A percentile compares a stretch with the other conserved stretches of the same genome.
Conservation (phyloP, 2,113 vertebrate genomes). For the Choloepus hoffmanni region DNA sequence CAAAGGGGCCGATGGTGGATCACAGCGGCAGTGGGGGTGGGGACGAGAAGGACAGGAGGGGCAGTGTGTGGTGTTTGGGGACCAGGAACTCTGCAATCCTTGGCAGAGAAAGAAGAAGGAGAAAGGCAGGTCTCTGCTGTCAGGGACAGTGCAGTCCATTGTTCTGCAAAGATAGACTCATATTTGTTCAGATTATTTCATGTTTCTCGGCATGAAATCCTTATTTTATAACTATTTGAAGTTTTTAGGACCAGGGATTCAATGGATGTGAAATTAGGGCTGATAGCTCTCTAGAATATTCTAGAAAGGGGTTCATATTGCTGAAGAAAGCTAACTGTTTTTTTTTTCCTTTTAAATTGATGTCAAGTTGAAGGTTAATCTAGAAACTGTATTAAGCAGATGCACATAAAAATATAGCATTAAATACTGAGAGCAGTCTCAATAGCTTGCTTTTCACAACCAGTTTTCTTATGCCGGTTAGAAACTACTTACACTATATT, state of each 20-base stretch:
- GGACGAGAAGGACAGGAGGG: background rate
- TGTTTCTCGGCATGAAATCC: background rate
- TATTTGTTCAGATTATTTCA: background rate
- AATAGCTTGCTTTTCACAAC: background rate
- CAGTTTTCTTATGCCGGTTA: background rate
- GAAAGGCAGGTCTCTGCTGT: background rate
- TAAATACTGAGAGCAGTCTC: background rate
- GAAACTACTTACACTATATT: background rate
- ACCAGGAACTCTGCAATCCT: background rate
- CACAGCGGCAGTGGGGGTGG: background rate
- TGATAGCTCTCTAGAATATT: background rate
- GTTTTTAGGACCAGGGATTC: background rate
- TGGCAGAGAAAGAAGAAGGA: background rate
- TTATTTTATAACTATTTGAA: background rate
- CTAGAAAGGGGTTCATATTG: background rate
- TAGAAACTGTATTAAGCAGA: background rate
- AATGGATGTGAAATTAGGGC: background rate
- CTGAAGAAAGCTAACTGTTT: background rate
- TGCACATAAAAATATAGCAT: background rate
- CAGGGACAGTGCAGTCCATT: background rate
- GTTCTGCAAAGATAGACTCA: background rate
- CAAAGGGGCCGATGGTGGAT: background rate
- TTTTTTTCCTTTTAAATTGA: background rate
- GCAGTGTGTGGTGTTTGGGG: background rate
- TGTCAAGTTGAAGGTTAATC: constrained; percentile 20